Conservation (phyloP, 1,140 invertebrate genomes). For the Penaeus chinensis region DNA sequence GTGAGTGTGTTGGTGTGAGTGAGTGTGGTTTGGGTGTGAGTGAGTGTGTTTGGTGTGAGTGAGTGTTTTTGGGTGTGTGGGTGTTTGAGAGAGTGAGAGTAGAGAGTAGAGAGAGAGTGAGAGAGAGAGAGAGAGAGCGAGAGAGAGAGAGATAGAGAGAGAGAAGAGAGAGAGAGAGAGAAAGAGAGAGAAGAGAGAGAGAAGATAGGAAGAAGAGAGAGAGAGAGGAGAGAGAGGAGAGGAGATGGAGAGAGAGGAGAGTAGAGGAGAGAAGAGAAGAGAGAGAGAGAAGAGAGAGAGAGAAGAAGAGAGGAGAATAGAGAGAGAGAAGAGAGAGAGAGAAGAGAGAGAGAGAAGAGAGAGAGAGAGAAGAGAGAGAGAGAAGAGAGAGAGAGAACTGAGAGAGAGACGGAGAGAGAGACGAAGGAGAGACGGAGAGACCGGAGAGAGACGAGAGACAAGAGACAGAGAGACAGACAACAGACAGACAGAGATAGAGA, state of each 20-base stretch:
- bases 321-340: too few relatives aligned
- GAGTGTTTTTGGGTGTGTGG: too few relatives aligned
- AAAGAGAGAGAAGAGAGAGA: too few relatives aligned
- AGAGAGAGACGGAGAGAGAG: too few relatives aligned
- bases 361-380: too few relatives aligned
- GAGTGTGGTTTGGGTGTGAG: too few relatives aligned
- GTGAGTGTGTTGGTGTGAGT: too few relatives aligned
- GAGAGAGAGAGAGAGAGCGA: neutral
- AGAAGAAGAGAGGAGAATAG: neutral
- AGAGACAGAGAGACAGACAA: neutral
- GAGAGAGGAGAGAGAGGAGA: neutral
- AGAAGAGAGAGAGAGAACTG: slow-evolving; percentile 9
- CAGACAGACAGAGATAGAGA: neutral
- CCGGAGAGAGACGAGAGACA: too few relatives aligned
- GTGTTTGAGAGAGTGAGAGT: neutral
- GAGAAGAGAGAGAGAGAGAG: too few relatives aligned
- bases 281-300: slow-evolving; percentile 1
- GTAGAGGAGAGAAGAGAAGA: too few relatives aligned
- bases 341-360: slow-evolving; percentile 3
- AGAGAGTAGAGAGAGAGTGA: neutral
- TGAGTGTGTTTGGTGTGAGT: too few relatives aligned
- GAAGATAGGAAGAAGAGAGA: neutral
- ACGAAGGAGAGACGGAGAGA: too few relatives aligned
- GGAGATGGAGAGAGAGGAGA: neutral
- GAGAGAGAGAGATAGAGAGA: neutral